Conservation (phyloP, 2,888 invertebrate species). For the Aplocera efformata region DNA sequence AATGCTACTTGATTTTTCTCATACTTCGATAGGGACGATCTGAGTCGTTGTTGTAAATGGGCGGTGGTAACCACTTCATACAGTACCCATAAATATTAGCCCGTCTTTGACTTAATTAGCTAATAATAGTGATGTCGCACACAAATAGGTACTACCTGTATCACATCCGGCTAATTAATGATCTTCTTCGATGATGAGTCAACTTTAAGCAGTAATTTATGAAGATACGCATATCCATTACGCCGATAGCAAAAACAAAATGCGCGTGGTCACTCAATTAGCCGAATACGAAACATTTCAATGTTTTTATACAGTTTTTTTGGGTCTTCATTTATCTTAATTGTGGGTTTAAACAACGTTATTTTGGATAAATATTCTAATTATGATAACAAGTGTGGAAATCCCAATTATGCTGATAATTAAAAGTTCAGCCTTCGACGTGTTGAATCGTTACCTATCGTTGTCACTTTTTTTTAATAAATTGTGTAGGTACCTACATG, state of each 20-base stretch:
- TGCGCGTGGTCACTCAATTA: constrained; percentile 9
- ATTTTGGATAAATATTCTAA: neutral
- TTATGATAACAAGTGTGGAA: constrained; percentile 1
- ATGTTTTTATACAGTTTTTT: constrained; percentile 1
- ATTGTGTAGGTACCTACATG: no score
- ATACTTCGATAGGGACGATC: no score
- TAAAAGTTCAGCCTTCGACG: no score
- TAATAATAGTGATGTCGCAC: no score
- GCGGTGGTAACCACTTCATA: no score
- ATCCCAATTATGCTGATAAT: neutral
- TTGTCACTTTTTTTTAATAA: no score
- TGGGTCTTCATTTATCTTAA: neutral
- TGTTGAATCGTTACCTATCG: no score
- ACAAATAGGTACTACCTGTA: neutral
- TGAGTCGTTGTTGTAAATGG: no score
- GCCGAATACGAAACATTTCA: constrained; percentile 9
- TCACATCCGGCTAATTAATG: constrained; percentile 1
- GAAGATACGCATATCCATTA: constrained; percentile 1
- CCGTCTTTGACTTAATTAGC: no score
- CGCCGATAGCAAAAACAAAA: constrained; percentile 11
- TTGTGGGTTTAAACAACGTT: neutral
- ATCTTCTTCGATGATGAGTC: constrained; percentile 27
- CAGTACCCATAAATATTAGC: no score
- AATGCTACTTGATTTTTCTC: no score
- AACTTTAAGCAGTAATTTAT: constrained; percentile 23